These are phyloP conservation scores for Phengaris arion DNA, from an alignment of 2,888 invertebrate species.

Conservation along the genomic window DNA sequence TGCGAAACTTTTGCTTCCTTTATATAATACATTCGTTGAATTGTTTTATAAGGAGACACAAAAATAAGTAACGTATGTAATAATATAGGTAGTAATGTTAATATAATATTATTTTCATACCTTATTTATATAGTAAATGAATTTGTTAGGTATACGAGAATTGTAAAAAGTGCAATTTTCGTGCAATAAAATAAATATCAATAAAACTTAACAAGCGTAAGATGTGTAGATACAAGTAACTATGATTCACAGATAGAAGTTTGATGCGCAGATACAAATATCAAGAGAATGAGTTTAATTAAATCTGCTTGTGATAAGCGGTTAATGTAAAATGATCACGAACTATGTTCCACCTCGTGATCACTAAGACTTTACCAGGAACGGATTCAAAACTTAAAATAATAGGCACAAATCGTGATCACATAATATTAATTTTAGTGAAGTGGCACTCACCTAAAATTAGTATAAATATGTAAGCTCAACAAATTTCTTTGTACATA, in stretches of 20 bases:
- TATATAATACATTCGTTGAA: too few relatives aligned
- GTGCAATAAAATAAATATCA: neutral
- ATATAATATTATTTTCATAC: too few relatives aligned
- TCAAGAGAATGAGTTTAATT: neutral
- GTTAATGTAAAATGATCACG: slow-evolving; percentile 11
- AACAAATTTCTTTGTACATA: too few relatives aligned
- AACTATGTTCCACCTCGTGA: slow-evolving; percentile 9
- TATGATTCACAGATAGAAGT: neutral
- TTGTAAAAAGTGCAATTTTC: neutral
- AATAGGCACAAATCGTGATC: neutral
- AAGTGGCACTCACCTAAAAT: too few relatives aligned
- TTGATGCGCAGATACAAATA: neutral
- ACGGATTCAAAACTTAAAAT: neutral
- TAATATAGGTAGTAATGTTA: too few relatives aligned
- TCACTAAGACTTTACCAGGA: neutral
- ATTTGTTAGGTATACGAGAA: too few relatives aligned
- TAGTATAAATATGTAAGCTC: too few relatives aligned
- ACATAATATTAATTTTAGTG: neutral
- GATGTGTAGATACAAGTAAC: neutral
- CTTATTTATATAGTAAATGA: too few relatives aligned
- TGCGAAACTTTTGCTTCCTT: neutral
- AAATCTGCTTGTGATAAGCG: neutral
- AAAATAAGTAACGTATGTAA: too few relatives aligned
- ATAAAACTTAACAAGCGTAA: neutral
- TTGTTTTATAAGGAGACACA: too few relatives aligned